Conservation (phyloP, 2,888 invertebrate species). For the Allolobophora icterica region DNA sequence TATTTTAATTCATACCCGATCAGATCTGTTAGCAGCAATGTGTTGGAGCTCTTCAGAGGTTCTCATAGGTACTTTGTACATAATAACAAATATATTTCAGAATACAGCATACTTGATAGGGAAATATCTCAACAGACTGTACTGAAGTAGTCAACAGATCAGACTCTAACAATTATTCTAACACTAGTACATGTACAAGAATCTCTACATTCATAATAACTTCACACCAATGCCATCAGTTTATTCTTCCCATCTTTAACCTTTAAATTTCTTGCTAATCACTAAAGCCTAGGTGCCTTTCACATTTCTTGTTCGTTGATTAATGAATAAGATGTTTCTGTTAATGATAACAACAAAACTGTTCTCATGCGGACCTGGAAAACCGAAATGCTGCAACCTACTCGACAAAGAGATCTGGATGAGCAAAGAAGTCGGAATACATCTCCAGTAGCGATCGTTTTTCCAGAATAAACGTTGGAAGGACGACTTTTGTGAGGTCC, state of each 20-base stretch:
- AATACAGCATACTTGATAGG: background rate
- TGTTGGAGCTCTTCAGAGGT: too few relatives aligned
- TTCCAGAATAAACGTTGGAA: conserved; percentile 98
- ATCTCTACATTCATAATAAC: too few relatives aligned
- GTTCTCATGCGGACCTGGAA: background rate
- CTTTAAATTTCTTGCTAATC: background rate
- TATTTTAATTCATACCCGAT: background rate
- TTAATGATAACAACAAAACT: background rate
- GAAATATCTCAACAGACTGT: background rate
- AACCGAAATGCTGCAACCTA: conserved; percentile 35
- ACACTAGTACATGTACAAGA: background rate
- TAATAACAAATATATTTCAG: background rate
- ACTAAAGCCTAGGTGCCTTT: too few relatives aligned
- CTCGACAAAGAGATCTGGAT: conserved; percentile 85
- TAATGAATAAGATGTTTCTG: too few relatives aligned
- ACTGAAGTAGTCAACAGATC: background rate
- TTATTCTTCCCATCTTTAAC: background rate
- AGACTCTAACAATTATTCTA: background rate
- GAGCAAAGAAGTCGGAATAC: conserved; percentile 99
- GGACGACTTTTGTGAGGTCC: conserved; percentile 97
- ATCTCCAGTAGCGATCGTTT: conserved; percentile 95
- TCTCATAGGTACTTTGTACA: too few relatives aligned
- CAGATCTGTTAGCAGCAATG: background rate
- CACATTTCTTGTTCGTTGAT: too few relatives aligned
- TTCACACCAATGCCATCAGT: too few relatives aligned